These are phyloP conservation scores for Penaeus indicus DNA, from an alignment of 1,140 invertebrate species.

Conservation along the genomic window DNA sequence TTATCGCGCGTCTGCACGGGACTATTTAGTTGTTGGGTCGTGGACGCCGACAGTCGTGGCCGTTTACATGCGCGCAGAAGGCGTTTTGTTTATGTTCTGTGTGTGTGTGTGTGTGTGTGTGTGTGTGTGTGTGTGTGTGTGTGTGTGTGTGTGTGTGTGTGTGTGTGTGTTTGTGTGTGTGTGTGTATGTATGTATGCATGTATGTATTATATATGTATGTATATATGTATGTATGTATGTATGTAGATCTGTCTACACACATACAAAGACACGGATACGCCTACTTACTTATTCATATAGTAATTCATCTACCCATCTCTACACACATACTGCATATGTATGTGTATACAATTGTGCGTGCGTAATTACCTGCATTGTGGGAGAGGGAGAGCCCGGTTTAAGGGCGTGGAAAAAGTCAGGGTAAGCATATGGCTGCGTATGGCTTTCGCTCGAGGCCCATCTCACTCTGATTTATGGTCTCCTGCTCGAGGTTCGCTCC, in stretches of 20 bases:
- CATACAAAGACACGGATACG: too few relatives aligned
- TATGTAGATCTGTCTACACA: background rate
- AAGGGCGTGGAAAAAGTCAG: too few relatives aligned
- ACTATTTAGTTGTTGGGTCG: too few relatives aligned
- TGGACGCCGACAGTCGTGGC: too few relatives aligned
- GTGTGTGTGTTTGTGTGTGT: background rate
- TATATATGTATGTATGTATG: background rate
- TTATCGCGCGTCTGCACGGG: too few relatives aligned
- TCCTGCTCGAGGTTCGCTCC: too few relatives aligned
- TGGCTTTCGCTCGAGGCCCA: too few relatives aligned
- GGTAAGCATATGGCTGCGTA: too few relatives aligned
- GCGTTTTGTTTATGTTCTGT: too few relatives aligned
- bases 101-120: background rate
- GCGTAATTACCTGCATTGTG: background rate
- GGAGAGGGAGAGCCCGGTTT: too few relatives aligned
- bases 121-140: background rate
- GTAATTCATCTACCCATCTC: background rate
- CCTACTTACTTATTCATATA: background rate
- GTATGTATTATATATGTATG: background rate
- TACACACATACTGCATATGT: background rate
- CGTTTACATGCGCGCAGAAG: too few relatives aligned
- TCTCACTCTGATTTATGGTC: too few relatives aligned
- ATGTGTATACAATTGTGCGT: constrained; percentile 30
- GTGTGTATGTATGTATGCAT: background rate
- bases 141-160: background rate